Conservation (phyloP, 1,140 invertebrate genomes). For the Akabosia matsudoensis region DNA sequence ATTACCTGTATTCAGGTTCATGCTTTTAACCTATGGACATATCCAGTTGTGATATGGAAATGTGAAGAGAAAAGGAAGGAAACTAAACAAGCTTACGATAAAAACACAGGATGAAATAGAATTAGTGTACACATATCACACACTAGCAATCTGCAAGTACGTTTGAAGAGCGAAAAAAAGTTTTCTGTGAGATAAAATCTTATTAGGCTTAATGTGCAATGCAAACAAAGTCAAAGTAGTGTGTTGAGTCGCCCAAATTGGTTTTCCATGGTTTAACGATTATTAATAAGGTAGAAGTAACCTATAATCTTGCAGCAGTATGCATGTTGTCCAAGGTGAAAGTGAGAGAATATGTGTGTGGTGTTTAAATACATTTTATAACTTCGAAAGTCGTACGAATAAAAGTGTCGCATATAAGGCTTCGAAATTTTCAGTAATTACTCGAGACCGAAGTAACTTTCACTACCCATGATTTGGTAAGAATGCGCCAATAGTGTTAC, state of each 20-base stretch:
- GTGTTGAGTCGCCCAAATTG: conserved; percentile 7
- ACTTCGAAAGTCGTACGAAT: too few species aligned
- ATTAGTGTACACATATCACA: too few species aligned
- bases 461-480: too few species aligned
- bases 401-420: too few species aligned
- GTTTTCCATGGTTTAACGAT: not conserved
- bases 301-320: not conserved
- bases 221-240: conserved; percentile 13
- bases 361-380: too few species aligned
- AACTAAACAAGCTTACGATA: not conserved
- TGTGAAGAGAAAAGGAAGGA: not conserved
- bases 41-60: not conserved
- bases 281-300: too few species aligned
- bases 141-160: too few species aligned
- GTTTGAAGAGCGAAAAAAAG: not conserved
- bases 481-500: too few species aligned
- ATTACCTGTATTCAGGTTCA: not conserved
- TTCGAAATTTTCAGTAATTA: too few species aligned
- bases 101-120: not conserved
- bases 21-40: not conserved
- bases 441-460: too few species aligned
- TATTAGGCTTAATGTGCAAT: conserved; percentile 18
- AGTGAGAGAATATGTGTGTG: not conserved
- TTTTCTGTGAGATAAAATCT: conserved; percentile 11
- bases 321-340: not conserved